Evolutionary conservation across 2,797 vertebrate genomes (phyloP).

Genomic region (Schizopygopsis pylzovi): DNA sequence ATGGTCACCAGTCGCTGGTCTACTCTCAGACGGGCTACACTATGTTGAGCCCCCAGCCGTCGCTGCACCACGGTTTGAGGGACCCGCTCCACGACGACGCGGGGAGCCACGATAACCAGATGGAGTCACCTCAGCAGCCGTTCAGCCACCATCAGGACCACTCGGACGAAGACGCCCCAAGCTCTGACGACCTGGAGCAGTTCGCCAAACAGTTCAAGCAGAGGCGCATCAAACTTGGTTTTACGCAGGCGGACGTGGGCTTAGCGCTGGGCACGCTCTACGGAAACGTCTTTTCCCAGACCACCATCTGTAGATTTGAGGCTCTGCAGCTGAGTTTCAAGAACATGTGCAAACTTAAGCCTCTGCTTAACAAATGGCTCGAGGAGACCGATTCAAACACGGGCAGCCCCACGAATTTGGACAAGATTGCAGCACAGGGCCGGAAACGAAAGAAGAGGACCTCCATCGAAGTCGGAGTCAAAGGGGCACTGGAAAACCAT

Average conservation of each 20-base stretch:
- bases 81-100: constrained; percentile 90
- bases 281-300: constrained; percentile 96
- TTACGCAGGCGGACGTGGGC: constrained; percentile 96
- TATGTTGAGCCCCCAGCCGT: constrained; percentile 90
- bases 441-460: constrained; percentile 99
- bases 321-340: constrained; percentile 97
- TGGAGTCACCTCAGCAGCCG: constrained; percentile 90
- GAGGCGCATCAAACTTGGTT: constrained; percentile 95
- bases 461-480: constrained; percentile 98
- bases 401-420: constrained; percentile 96
- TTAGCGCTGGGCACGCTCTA: constrained; percentile 94
- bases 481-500: constrained; percentile 97
- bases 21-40: constrained; percentile 95
- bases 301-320: constrained; percentile 96
- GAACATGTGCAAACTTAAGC: constrained; percentile 98
- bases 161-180: constrained; percentile 93
- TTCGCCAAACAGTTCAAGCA: constrained; percentile 98
- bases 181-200: constrained; percentile 96
- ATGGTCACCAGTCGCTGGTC: constrained; percentile 90
- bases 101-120: constrained; percentile 87
- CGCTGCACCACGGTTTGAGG: constrained; percentile 92
- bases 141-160: constrained; percentile 90
- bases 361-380: constrained; percentile 98
- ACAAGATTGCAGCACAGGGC: constrained; percentile 99
- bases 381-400: constrained; percentile 99